Evolutionary conservation across 2,113 vertebrate species (phyloP), one percentile per base, ranked within the genome.

Genomic region (Zeus faber): DNA sequence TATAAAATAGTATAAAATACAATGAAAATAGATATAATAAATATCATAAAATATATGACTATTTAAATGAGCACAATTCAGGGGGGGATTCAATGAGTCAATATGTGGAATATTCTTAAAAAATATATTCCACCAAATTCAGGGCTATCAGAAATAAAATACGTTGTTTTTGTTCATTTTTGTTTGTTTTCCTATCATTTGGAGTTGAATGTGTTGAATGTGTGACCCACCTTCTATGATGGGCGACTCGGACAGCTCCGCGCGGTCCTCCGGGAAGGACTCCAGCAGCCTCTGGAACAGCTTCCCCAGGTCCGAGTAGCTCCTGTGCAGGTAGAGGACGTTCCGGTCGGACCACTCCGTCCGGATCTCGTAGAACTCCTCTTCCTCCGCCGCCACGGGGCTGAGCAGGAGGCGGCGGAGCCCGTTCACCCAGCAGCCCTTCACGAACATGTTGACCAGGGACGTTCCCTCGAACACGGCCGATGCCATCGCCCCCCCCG

Each of bases 311-410:
- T 97, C 95, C 0, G 94, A 92, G 58, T 93, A 91, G 85, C 96
- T 98, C 70, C 96, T 86, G 69, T 97, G 93, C 70, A 98, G 78
- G 79, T 98, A 98, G 48, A 98, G 82, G 43, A 98, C 87, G 81
- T 94, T 98, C 85, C 96, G 87, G 86, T 98, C 95, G 4, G 96
- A 98, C 96, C 96, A 98, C 88, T 98, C 96, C 0, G 94, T 95
- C 82, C 96, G 75, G 76, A 97, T 94, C 89, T 98, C 94, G 81
- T 92, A 97, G 52, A 98, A 97, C 70, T 98, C 93, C 87, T 97
- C 94, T 82, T 98, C 94, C 80, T 94, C n/a, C 93, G 1, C 93
- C 95, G n/a, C 72, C 80, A 83, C 59, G 91, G n/a, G 88, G 83
- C 85, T 93, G 80, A 98, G 92, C 76, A 97, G 89, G 57, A 98